Evolutionary conservation across 2,797 vertebrate species (phyloP).

Genomic region (Uromys caudimaculatus): DNA sequence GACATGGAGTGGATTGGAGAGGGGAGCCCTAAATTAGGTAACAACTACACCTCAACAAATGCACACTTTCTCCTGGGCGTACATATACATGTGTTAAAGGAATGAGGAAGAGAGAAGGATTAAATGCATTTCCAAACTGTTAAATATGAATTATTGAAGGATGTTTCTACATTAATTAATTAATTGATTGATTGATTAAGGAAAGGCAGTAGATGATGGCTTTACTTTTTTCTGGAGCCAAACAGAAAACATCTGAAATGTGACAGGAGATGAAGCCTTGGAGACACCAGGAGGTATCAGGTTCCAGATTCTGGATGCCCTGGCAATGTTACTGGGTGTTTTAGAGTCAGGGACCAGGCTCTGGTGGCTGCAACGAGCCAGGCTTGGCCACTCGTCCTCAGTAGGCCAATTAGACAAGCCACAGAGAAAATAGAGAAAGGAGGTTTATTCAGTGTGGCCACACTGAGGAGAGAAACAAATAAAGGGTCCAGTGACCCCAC

Average conservation of each 20-base stretch:
- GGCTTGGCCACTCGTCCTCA: neutral
- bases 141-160: neutral
- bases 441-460: neutral
- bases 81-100: neutral
- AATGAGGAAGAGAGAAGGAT: neutral
- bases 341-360: neutral
- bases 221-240: neutral
- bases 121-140: neutral
- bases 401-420: neutral
- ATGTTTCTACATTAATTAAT: neutral
- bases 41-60: neutral
- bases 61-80: neutral
- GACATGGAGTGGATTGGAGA: neutral
- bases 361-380: too few relatives aligned
- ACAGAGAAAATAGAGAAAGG: neutral
- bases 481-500: neutral
- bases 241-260: neutral
- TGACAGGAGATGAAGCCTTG: neutral
- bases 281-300: neutral
- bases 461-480: neutral
- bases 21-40: neutral
- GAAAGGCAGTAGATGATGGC: neutral
- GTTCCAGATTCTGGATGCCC: neutral
- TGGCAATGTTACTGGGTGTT: neutral
- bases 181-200: neutral